Percentiles rank a stretch among this genome's conserved stretches.
Evolutionary conservation across 2,797 vertebrate genomes (phyloP).

Genomic region (Betta splendens): DNA sequence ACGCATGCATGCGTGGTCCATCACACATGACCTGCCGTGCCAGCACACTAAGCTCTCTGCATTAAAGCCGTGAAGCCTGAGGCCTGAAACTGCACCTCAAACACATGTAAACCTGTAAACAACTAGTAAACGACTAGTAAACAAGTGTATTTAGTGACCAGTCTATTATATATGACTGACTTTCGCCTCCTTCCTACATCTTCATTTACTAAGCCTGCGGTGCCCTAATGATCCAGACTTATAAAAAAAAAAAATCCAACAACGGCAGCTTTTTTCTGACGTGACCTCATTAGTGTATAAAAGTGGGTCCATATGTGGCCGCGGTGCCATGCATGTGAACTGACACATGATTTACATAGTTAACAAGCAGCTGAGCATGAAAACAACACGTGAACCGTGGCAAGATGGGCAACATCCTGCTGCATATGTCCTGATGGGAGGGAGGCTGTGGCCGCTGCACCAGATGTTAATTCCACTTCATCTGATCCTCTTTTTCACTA

Average conservation of each 20-base stretch:
- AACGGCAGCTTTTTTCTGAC: conserved; percentile 29
- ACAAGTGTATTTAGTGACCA: neutral
- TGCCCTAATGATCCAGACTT: conserved; percentile 9
- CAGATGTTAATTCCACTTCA: conserved; percentile 11
- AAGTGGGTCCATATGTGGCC: conserved; percentile 73
- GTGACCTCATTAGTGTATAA: conserved; percentile 74
- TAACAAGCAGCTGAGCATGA: conserved; percentile 68
- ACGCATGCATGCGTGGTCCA: conserved; percentile 43
- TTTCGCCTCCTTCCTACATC: neutral
- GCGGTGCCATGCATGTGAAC: conserved; percentile 67
- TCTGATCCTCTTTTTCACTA: conserved; percentile 10
- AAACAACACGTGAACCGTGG: conserved; percentile 70
- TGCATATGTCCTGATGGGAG: conserved; percentile 66
- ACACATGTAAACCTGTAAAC: too few species aligned
- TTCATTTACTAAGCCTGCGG: neutral
- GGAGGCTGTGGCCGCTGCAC: conserved; percentile 1
- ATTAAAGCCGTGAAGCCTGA: conserved; percentile 1
- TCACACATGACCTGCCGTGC: conserved; percentile 42
- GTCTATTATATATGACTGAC: conserved; percentile 1
- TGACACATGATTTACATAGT: conserved; percentile 74
- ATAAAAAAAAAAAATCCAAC: conserved; percentile 21
- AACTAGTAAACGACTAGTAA: too few species aligned
- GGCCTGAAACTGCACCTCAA: conserved; percentile 8
- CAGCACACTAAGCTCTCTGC: conserved; percentile 6
- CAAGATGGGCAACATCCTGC: conserved; percentile 57